phyloP scores from a whole-genome alignment of 1,140 invertebrate genomes.

The Drosophila ogumai region DNA sequence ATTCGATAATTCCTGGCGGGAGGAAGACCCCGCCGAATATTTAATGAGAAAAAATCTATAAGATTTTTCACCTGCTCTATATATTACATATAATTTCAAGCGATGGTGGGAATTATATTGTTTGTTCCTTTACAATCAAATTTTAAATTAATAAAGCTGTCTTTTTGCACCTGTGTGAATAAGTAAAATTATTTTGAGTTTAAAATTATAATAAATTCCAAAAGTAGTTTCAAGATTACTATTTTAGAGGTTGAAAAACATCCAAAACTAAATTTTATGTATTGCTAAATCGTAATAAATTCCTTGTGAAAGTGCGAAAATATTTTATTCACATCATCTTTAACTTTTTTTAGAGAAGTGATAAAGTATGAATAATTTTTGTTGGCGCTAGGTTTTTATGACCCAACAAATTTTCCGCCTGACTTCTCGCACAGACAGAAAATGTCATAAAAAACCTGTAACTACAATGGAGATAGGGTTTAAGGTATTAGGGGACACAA shows the following conservation, averaged over 20 bases:
- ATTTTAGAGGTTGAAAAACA: not conserved
- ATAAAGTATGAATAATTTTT: constrained; percentile 33
- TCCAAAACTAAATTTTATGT: not conserved
- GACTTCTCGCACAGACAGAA: constrained; percentile 12
- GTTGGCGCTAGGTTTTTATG: constrained; percentile 31
- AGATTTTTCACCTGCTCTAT: not conserved
- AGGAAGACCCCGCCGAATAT: not conserved
- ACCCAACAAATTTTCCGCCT: constrained; percentile 36
- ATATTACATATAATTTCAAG: not conserved
- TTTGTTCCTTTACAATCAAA: constrained; percentile 6
- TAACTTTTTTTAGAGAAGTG: not conserved
- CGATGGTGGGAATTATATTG: not conserved
- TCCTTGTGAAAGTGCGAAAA: not conserved
- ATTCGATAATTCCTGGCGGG: not conserved
- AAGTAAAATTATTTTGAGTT: not conserved
- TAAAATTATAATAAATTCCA: not conserved
- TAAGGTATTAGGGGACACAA: not conserved
- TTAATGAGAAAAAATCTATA: not conserved
- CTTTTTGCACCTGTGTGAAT: constrained; percentile 6
- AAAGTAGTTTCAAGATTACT: not conserved
- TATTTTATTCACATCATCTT: too few relatives aligned
- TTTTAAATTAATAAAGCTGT: constrained; percentile 10
- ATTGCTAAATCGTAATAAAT: not conserved
- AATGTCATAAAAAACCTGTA: constrained; percentile 43
- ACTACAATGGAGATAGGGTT: too few relatives aligned